Base-by-base conservation (phyloP, 1,140 invertebrate species). In the Conus ventricosus region DNA sequence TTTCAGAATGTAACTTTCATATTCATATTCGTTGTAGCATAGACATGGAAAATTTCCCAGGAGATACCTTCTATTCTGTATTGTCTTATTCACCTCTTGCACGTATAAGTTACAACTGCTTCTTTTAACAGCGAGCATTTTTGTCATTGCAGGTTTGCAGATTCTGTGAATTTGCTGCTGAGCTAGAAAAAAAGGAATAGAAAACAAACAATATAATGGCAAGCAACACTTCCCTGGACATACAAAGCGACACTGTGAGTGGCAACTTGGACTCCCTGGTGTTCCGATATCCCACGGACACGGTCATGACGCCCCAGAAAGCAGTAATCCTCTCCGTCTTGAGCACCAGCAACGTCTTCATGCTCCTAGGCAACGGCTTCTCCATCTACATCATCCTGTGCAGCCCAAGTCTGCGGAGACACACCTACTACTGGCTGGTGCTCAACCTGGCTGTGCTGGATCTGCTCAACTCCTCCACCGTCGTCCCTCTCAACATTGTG, bases 401-500 rank as follows among this genome's bases (percentile, higher is more conserved):
- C 11, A 91, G 87, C 23, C 60, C 20, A 3, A 89, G 67, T 67
- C 85, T 92, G 51, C 87, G 90, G 7, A 83, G 88, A 60, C 82
- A 89, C 63, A 87, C 88, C 5, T 92, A 90, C 84, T 92, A 92
- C 89, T 91, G 88, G 89, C 88, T 91, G 89, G 91, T 92, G 60
- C 78, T 92, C 20, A 91, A 90, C 71, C 81, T 92, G 71, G 90
- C 91, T 15, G 63, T 91, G n/a, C 87, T 90, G 39, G 91, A 92
- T 51, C 54, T 92, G 39, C 51, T 91, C 25, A 91, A 90, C 39
- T 89, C 90, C 5, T n/a, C 89, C 0, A 89, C 88, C 13, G 90
- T 92, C 3, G 89, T 92, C 51, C 91, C 91, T 67, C 71, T 92
- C 10, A 90, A 92, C 76, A 91, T 88, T 11, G 71, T 91, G 17